Percentiles rank a stretch among this genome's conserved stretches.
Evolutionary conservation across 2,797 vertebrate species (phyloP).

Genomic region (Sardinella longiceps): DNA sequence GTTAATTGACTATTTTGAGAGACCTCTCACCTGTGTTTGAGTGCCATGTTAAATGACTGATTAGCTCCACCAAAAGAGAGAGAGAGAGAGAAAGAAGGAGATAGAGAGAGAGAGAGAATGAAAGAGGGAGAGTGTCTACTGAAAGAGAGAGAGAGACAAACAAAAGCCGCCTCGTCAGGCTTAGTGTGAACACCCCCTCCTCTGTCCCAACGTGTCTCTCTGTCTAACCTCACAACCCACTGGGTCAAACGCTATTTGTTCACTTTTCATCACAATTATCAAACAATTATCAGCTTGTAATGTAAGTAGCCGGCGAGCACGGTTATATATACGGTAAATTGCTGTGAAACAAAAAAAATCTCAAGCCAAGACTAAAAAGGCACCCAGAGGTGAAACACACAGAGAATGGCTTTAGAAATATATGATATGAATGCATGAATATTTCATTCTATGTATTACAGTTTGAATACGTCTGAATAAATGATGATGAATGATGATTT

Average conservation of each 20-base stretch:
- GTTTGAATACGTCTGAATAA: conserved; percentile 3
- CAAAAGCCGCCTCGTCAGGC: not conserved
- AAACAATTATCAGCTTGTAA: not conserved
- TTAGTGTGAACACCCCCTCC: not conserved
- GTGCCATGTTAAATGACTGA: conserved; percentile 14
- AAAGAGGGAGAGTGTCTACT: too few relatives aligned
- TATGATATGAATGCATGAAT: not conserved
- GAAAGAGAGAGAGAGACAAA: too few relatives aligned
- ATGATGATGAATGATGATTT: conserved; percentile 16
- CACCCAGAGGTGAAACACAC: not conserved
- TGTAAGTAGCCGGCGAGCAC: too few relatives aligned
- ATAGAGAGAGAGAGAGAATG: too few relatives aligned
- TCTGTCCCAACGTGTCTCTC: not conserved
- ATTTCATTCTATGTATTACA: not conserved
- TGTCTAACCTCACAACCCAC: not conserved
- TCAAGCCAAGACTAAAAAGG: not conserved
- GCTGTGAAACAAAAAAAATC: not conserved
- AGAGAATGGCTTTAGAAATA: not conserved
- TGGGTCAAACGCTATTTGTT: not conserved
- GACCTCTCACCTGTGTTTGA: not conserved
- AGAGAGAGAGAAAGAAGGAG: too few relatives aligned
- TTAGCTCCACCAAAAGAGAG: not conserved
- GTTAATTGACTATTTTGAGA: not conserved
- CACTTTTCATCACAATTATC: not conserved
- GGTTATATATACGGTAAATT: not conserved